Evolutionary conservation across 2,888 invertebrate genomes (phyloP), one percentile per base, ranked within the genome.

Genomic region (Nezara viridula): DNA sequence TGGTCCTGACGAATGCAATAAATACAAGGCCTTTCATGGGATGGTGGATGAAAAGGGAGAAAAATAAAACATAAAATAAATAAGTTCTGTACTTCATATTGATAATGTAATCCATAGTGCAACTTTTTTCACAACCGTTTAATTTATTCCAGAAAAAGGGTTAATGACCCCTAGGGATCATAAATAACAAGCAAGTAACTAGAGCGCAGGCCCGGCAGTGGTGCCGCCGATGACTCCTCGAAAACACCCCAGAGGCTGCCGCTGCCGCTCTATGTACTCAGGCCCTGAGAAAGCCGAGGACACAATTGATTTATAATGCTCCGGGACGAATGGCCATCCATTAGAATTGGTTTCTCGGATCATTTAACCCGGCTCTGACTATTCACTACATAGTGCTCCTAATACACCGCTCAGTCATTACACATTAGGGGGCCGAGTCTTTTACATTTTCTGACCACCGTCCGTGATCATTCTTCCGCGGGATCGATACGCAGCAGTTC

Each of bases 311-410:
- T 86, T 86, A 86, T 86, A 86, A 55, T 86, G 86, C 52, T n/a
- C 55, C 81, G 60, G n/a, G 60, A 55, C 55, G 86, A 86, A 86
- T 86, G 44, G 60, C 37, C n/a, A 40, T 60, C 52, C 86, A 86
- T 86, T 60, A 86, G 86, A 86, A 86, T 86, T 86, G 86, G 86
- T 86, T 86, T 86, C 55, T 52, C 86, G 86, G 86, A 86, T 55
- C 86, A 86, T 86, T 86, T 86, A 52, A 32, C 60, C 60, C 60
- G 21, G n/a, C 81, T 44, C 44, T 44, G 44, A 81, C 81, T 81
- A 81, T 81, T 81, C 81, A 81, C 81, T 81, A 47, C 44, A 40
- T 81, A 47, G 44, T 81, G 81, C 40, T 40, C 44, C 81, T 81
- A 81, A 81, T 81, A 44, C 44, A 81, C 44, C 81, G 81, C 81